Conservation (phyloP, 1,140 invertebrate species). For the Euura saliciscinereae region DNA sequence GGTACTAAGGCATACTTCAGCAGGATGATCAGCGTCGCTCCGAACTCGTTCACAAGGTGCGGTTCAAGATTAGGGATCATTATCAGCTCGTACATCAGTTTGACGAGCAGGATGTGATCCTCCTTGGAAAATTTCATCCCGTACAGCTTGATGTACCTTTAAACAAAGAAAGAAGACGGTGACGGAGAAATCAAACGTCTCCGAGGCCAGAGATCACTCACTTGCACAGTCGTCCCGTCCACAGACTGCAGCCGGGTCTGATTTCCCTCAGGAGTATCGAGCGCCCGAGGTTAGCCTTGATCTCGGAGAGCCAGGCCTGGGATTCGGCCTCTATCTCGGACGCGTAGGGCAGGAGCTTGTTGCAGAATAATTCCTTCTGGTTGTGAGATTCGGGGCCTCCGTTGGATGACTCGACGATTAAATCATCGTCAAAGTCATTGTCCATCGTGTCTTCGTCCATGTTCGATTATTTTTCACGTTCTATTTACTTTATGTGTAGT, state of each 20-base stretch:
- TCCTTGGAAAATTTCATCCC: constrained; percentile 88
- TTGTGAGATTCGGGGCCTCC: constrained; percentile 43
- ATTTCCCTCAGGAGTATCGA: constrained; percentile 72
- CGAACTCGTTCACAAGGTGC: constrained; percentile 72
- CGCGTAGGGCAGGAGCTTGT: constrained; percentile 72
- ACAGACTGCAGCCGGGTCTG: constrained; percentile 68
- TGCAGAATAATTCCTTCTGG: constrained; percentile 71
- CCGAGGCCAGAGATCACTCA: constrained; percentile 48
- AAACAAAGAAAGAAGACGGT: constrained; percentile 29
- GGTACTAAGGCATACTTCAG: constrained; percentile 59
- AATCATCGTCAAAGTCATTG: constrained; percentile 26
- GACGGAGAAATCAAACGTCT: too few species aligned
- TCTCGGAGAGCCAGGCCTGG: constrained; percentile 62
- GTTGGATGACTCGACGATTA: constrained; percentile 30
- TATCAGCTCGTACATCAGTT: constrained; percentile 80
- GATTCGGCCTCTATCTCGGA: constrained; percentile 71
- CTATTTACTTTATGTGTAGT: not conserved
- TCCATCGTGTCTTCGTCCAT: constrained; percentile 19
- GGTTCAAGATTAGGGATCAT: constrained; percentile 80
- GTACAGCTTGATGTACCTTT: constrained; percentile 84
- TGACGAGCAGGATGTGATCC: constrained; percentile 89
- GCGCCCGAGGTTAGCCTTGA: constrained; percentile 73
- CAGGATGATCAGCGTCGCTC: constrained; percentile 60
- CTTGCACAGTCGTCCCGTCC: constrained; percentile 69
- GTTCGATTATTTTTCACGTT: not conserved